These are phyloP conservation scores for Mystacides longicornis DNA, from an alignment of 2,888 invertebrate species.

Conservation along the genomic window DNA sequence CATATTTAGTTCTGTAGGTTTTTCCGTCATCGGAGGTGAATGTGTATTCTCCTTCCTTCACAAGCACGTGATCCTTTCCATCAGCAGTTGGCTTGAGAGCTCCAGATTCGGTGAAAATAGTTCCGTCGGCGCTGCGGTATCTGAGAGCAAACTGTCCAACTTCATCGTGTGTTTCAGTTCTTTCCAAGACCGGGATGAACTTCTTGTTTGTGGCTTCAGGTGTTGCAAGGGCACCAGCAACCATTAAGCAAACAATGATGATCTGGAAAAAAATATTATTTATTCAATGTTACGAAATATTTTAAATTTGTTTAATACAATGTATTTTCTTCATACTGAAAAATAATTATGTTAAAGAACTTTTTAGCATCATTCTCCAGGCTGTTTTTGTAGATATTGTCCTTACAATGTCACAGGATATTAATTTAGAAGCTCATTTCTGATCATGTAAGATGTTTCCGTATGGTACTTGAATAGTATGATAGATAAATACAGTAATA, in stretches of 20 bases:
- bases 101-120: not conserved
- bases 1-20: constrained; percentile 21
- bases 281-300: not conserved
- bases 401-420: too few species aligned
- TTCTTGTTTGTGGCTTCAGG: not conserved
- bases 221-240: not conserved
- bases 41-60: not conserved
- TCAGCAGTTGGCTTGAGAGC: not conserved
- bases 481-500: too few species aligned
- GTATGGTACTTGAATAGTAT: too few species aligned
- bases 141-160: not conserved
- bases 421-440: too few species aligned
- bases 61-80: not conserved
- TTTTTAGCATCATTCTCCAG: too few species aligned
- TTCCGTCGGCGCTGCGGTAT: not conserved
- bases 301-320: not conserved
- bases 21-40: constrained; percentile 13
- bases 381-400: too few species aligned
- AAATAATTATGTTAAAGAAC: not conserved
- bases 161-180: not conserved
- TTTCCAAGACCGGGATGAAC: not conserved
- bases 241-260: not conserved
- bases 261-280: not conserved
- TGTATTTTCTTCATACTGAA: not conserved
- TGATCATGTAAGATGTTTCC: too few species aligned